Evolutionary conservation across 2,888 invertebrate species (phyloP).

Genomic region (Eupithecia vulgata): DNA sequence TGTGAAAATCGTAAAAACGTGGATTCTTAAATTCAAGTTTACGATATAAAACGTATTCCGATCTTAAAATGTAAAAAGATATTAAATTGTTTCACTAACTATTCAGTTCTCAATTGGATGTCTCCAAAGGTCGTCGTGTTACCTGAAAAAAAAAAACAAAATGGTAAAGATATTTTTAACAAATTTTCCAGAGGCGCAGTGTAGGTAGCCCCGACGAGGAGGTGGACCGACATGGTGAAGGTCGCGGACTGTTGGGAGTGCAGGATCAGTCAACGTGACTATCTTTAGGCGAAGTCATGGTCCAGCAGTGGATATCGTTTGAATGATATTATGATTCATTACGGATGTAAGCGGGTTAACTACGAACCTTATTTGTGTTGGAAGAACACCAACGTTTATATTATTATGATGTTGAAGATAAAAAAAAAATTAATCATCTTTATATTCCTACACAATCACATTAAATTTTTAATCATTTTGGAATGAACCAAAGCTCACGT

Average conservation of each 20-base stretch:
- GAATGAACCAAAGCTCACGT: background rate
- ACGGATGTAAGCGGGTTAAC: too few relatives aligned
- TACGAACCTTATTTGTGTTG: too few relatives aligned
- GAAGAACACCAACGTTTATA: too few relatives aligned
- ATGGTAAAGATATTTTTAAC: background rate
- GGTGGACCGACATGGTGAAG: too few relatives aligned
- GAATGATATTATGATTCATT: background rate
- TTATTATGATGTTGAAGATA: too few relatives aligned
- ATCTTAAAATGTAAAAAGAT: slow-evolving; percentile 23
- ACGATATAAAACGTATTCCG: slow-evolving; percentile 2
- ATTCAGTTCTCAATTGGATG: slow-evolving; percentile 62
- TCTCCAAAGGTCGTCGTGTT: slow-evolving; percentile 63
- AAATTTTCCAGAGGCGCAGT: background rate
- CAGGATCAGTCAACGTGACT: background rate
- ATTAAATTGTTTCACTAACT: slow-evolving; percentile 59
- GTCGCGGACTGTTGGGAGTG: background rate
- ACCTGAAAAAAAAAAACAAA: slow-evolving; percentile 62
- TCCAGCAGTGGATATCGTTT: background rate
- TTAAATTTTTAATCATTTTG: too few relatives aligned
- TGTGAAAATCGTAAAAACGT: slow-evolving; percentile 11
- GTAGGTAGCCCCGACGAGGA: background rate
- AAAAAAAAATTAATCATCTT: too few relatives aligned
- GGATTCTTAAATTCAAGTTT: slow-evolving; percentile 4
- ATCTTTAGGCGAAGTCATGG: too few relatives aligned
- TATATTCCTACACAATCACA: too few relatives aligned